Percentiles rank a stretch among this genome's conserved stretches.
Evolutionary conservation across 1,140 invertebrate species (phyloP).

Genomic region (Drosophila obscura): DNA sequence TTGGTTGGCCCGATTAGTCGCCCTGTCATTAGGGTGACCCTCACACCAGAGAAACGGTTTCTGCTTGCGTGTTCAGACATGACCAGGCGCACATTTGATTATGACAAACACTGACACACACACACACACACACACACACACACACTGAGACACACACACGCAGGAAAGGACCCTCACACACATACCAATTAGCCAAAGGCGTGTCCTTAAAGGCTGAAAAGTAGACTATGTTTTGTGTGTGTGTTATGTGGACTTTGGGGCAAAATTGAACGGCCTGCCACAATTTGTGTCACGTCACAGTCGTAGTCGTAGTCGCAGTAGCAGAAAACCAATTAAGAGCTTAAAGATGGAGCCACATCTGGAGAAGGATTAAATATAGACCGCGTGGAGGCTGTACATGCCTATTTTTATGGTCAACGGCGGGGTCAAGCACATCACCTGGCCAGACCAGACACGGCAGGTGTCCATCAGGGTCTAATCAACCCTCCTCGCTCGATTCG

Average conservation of each 20-base stretch:
- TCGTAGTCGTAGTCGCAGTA: background rate
- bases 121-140: conserved; percentile 14
- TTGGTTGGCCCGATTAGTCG: conserved; percentile 52
- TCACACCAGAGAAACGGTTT: conserved; percentile 25
- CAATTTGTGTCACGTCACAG: conserved; percentile 65
- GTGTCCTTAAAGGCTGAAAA: conserved; percentile 62
- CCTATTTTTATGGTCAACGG: conserved; percentile 55
- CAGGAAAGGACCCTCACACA: background rate
- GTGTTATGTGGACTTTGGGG: conserved; percentile 18
- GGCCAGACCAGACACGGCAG: conserved; percentile 58
- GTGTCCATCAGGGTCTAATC: conserved; percentile 26
- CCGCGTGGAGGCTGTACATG: conserved; percentile 8
- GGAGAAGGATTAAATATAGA: conserved; percentile 58
- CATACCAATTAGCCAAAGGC: conserved; percentile 63
- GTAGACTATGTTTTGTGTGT: conserved; percentile 44
- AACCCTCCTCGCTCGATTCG: conserved; percentile 43
- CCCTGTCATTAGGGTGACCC: conserved; percentile 56
- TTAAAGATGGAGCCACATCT: conserved; percentile 45
- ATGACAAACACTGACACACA: conserved; percentile 58
- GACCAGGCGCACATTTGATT: conserved; percentile 65
- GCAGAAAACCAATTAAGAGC: conserved; percentile 51
- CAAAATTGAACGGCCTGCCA: conserved; percentile 8
- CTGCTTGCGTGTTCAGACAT: conserved; percentile 72
- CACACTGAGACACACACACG: conserved; percentile 11
- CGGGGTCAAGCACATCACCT: conserved; percentile 55